phyloP scores from a whole-genome alignment of 2,888 invertebrate species.

The Synanthedon tipuliformis region DNA sequence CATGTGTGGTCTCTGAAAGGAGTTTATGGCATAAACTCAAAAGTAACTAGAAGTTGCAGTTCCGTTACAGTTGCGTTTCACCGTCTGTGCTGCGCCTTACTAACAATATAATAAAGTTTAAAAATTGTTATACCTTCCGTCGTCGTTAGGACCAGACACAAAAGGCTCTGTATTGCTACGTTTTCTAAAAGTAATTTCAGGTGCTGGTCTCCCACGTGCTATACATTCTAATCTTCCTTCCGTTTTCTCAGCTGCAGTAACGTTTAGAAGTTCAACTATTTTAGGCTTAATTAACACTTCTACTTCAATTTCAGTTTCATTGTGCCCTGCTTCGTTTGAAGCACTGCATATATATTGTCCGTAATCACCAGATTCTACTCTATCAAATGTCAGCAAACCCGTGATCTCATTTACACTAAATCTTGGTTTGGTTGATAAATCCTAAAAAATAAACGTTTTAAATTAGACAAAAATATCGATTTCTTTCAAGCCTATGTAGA shows the following conservation, averaged over 20 bases:
- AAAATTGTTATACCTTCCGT: constrained; percentile 51
- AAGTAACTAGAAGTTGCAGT: too few species aligned
- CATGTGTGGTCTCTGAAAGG: too few species aligned
- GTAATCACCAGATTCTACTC: constrained; percentile 81
- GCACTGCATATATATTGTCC: constrained; percentile 86
- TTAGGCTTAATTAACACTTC: constrained; percentile 82
- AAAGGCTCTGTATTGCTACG: constrained; percentile 75
- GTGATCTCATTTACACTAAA: constrained; percentile 78
- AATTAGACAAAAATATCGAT: neutral
- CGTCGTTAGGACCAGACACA: constrained; percentile 73
- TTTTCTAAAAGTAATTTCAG: constrained; percentile 83
- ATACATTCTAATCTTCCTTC: constrained; percentile 80
- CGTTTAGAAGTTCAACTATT: constrained; percentile 81
- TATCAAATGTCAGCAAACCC: constrained; percentile 79
- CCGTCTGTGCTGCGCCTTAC: too few species aligned
- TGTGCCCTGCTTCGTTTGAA: constrained; percentile 80
- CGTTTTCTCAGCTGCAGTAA: constrained; percentile 73
- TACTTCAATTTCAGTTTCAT: constrained; percentile 75
- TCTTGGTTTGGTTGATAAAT: constrained; percentile 73
- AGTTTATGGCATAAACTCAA: too few species aligned
- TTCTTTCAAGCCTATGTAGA: neutral
- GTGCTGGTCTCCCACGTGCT: constrained; percentile 84
- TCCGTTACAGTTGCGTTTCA: too few species aligned
- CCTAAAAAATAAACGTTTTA: constrained; percentile 37
- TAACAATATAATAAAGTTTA: constrained; percentile 1